Evolutionary conservation across 64 coral and sea anemone genomes (phyloP).

Genomic region (Trachythela sp.): DNA sequence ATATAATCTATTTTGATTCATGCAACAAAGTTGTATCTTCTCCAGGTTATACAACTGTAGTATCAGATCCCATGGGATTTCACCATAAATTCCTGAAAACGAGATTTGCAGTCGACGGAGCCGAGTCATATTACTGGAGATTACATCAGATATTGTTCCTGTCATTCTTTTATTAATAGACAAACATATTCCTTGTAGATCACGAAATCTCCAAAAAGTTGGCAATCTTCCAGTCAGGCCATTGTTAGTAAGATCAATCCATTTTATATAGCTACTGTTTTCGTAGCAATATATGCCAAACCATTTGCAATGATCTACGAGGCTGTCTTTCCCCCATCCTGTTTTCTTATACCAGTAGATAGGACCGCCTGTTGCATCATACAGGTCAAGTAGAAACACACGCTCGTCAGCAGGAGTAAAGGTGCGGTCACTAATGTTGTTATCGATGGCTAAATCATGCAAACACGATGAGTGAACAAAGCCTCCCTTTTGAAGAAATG

Average conservation of each 20-base stretch:
- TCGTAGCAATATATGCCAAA: neutral
- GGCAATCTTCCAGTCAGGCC: neutral
- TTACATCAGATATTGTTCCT: neutral
- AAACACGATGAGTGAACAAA: neutral
- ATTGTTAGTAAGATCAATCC: neutral
- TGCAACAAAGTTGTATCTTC: neutral
- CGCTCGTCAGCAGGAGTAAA: neutral
- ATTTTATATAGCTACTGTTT: neutral
- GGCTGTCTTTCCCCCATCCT: neutral
- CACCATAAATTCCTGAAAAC: neutral
- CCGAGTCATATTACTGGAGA: neutral
- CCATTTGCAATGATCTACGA: neutral
- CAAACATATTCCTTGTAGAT: constrained; percentile 3
- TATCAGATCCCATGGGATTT: neutral
- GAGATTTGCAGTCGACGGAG: neutral
- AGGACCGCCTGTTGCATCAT: neutral
- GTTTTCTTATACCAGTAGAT: neutral
- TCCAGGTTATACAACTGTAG: neutral
- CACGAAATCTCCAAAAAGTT: neutral
- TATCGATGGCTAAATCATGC: neutral
- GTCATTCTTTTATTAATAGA: neutral
- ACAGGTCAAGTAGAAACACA: neutral
- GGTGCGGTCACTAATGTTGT: neutral
- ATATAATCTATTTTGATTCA: neutral
- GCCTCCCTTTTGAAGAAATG: neutral